Base-by-base conservation (phyloP, 2,797 vertebrate species). In the Ctenopoma kingsleyae region DNA sequence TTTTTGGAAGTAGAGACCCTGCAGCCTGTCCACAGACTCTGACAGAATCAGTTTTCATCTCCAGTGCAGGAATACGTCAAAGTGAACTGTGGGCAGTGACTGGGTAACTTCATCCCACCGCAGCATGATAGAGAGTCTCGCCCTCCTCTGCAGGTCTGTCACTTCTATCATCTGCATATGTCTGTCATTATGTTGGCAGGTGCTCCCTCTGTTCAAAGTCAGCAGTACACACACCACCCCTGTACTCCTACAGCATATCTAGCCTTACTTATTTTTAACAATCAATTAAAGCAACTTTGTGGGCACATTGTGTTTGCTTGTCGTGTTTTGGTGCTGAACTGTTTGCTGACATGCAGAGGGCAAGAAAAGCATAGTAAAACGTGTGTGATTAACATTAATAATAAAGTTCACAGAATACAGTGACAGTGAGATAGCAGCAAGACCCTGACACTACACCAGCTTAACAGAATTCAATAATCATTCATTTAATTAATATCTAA, bases 201-300 rank as follows among this genome's bases (percentile, higher is more conserved):
- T 71, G 63, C 65, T 70, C 36, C 22, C 69, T 58, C 51, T 77
- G 36, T 70, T 56, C 55, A 44, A 51, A 20, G 56, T 80, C 10
- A 63, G 67, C 75, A 71, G 73, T 78, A 62, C 70, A 71, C 32
- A 57, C 76, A 32, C 38, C 68, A 74, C 58, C 60, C n/a, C 36
- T 78, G 63, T 76, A 76, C 71, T 75, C 67, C 71, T 61, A 23
- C 76, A 85, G 71, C 84, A 76, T 90, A 82, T 89, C 53, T 80
- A 78, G 86, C 89, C 85, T 91, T 91, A 87, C 71, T 72, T 78
- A 54, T 90, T 92, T 92, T 83, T 85, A 90, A 88, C 80, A 76
- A 82, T 91, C 84, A 76, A 95, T 89, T 93, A 93, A 95, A 95
- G 79, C 81, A 56, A 84, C 59, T 76, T 88, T 86, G 63, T 90